Base-by-base conservation (phyloP, 2,797 vertebrate species). In the Spinus olivaceus region DNA sequence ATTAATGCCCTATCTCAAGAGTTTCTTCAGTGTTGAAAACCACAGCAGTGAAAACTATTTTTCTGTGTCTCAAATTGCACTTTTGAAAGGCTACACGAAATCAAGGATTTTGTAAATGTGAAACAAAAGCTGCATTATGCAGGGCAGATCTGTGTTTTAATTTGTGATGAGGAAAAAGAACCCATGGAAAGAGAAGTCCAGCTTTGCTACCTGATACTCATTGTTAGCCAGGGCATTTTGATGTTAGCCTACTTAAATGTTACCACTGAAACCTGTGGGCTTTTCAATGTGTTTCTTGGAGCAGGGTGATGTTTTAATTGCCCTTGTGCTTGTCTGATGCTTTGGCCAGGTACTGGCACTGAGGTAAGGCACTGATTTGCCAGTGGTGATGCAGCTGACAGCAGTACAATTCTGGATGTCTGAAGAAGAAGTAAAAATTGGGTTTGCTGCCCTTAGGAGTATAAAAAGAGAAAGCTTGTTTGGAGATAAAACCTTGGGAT, bases 291-390 rank as follows among this genome's bases (percentile, higher is more conserved):
- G 67, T 88, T 82, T 82, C 81, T 66, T 93, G 88, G 86, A 96
- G 83, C 30, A 82, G 60, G 83, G 53, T 57, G 86, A 64, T 88
- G 53, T 80, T 95, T 95, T 93, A 94, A 87, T 94, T 88, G 83
- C 60, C 50, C 81, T 86, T 27, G 78, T 92, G 63, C 71, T 73
- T 71, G 16, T 93, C 64, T 94, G 93, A 61, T 77, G 67, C 49
- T 77, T 77, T 67, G 86, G 56, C 94, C 64, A 60, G 93, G 74
- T 94, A 42, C 67, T 88, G 86, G 90, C 71, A 35, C 35, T 35
- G 37, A 88, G 30, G 81, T 73, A 90, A 86, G 71, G 64, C 47
- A 44, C 74, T 53, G 88, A 88, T 88, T 82, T 92, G 81, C 70
- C 67, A 85, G 59, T 35, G 47, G 86, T 66, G 70, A 88, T 72